Base-by-base conservation (phyloP, 2,113 vertebrate genomes). In the Dromiciops gliroides region DNA sequence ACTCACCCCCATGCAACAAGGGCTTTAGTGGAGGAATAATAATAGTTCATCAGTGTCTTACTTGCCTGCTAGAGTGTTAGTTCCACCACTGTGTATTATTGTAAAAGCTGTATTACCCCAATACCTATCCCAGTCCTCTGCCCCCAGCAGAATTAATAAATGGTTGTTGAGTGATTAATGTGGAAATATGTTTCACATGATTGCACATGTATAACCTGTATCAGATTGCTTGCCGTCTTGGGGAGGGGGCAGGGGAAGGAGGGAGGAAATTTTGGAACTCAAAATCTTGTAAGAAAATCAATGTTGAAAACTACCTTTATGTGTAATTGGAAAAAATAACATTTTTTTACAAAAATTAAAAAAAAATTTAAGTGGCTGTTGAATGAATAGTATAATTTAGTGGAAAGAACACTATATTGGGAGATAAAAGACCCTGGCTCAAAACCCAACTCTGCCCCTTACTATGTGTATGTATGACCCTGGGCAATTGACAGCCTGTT, bases 401-500 rank as follows among this genome's bases (percentile, higher is more conserved):
- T n/a, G 60, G 60, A n/a, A 60, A 60, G 56, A 60, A 28, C 28
- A 12, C 28, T 60, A 9, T 60, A 12, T n/a, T 19, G 14, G 19
- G n/a, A 83, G n/a, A 83, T 19, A 44, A 19, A 83, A 83, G 19
- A 44, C n/a, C 22, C 23, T 28, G 37, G 14, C 23, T 92, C 3
- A 92, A 75, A 50, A 0, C 12, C 44, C 51, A 12, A 14, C 9
- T 12, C 4, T 0, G 1, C 1, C 19, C 25, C 10, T 48, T 5
- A 47, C 48, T 93, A 16, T 19, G 24, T 92, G 10, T 8, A 25
- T 26, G 67, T 14, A 51, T 51, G 14, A 51, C 51, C 53, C 8
- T 28, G 25, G 53, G 9, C 67, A 83, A 83, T 23, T 83, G 44
- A 44, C 67, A 44, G 44, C 67, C 67, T 44, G 7, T 22, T 52